phyloP scores from a whole-genome alignment of 2,888 invertebrate genomes.

The Andrena chrysosceles region DNA sequence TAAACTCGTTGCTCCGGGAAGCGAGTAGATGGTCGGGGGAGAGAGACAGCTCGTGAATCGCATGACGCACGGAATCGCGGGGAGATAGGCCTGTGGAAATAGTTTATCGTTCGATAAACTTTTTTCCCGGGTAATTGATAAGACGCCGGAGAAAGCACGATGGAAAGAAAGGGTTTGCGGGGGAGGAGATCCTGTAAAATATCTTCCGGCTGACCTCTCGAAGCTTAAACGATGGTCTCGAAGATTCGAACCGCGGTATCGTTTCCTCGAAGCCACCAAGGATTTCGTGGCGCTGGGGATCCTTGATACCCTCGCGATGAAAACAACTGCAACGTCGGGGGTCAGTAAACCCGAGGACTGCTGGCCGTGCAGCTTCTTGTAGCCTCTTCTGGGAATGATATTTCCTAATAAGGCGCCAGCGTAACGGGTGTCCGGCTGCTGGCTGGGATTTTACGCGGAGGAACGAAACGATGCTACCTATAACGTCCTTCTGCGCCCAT shows the following conservation, averaged over 20 bases:
- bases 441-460: conserved; percentile 42
- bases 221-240: neutral
- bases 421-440: conserved; percentile 56
- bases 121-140: neutral
- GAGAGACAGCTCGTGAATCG: no score
- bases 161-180: neutral
- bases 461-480: conserved; percentile 11
- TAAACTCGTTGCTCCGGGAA: no score
- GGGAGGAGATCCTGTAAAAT: neutral
- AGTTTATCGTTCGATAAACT: neutral
- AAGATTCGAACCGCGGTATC: neutral
- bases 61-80: no score
- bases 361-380: conserved; percentile 21
- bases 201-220: neutral
- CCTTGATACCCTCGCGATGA: neutral
- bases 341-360: conserved; percentile 56
- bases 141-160: neutral
- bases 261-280: neutral
- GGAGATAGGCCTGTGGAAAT: no score
- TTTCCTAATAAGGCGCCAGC: conserved; percentile 58
- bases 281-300: neutral
- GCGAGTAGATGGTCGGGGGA: no score
- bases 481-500: neutral
- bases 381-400: conserved; percentile 64
- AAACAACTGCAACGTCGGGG: conserved; percentile 31